A percentile compares a stretch with the other conserved stretches of the same genome.
phyloP scores from a whole-genome alignment of 2,888 invertebrate genomes.

The Calliopum simillimum region DNA sequence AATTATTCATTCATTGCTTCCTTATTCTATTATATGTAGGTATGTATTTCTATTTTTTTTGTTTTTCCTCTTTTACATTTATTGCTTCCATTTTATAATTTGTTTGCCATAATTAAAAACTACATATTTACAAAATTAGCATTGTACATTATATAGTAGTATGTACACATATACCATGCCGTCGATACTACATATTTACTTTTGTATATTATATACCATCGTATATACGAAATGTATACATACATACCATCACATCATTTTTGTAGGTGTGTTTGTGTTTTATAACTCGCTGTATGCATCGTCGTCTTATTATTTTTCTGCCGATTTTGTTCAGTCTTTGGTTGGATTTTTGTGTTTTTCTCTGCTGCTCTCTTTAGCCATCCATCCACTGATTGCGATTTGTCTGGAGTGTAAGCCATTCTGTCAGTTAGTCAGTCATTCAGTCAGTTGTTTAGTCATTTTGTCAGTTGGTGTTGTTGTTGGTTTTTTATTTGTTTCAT shows the following conservation, averaged over 20 bases:
- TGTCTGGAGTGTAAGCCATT: slow-evolving; percentile 15
- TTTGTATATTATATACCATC: background rate
- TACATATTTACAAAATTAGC: background rate
- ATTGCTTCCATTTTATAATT: too few species aligned
- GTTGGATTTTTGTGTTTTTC: slow-evolving; percentile 17
- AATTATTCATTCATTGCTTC: background rate
- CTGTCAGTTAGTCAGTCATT: background rate
- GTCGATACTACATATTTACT: background rate
- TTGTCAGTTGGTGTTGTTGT: slow-evolving; percentile 11
- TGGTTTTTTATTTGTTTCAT: slow-evolving; percentile 43
- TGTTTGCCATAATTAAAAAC: too few species aligned
- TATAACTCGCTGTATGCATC: background rate
- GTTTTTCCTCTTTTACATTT: slow-evolving; percentile 12
- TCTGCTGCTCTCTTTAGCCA: slow-evolving; percentile 13
- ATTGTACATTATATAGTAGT: slow-evolving; percentile 10
- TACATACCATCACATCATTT: background rate
- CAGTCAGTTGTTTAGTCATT: slow-evolving; percentile 19
- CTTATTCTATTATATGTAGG: background rate
- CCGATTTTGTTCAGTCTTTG: slow-evolving; percentile 20
- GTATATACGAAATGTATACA: background rate
- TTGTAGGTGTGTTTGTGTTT: slow-evolving; percentile 24
- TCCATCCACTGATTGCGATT: slow-evolving; percentile 24
- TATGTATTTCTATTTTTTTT: background rate
- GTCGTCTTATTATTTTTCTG: slow-evolving; percentile 7
- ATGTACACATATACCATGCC: background rate